Evolutionary conservation across 2,888 invertebrate species (phyloP).

Genomic region (Eupeodes latifasciatus): DNA sequence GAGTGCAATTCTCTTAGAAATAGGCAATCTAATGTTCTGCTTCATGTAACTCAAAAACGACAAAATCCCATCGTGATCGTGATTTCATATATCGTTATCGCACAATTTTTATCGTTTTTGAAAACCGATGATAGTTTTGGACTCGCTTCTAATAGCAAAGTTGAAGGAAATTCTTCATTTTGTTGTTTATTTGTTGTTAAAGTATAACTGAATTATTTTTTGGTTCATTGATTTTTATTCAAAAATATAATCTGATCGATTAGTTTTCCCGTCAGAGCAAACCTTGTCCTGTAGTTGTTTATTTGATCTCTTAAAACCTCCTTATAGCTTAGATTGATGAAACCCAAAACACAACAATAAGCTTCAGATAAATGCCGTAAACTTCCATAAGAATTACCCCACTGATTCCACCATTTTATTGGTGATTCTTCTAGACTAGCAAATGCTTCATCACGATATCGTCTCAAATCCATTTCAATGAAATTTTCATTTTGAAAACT

Average conservation of each 20-base stretch:
- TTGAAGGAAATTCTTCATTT: too few relatives aligned
- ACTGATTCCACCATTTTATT: constrained; percentile 82
- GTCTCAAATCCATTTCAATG: constrained; percentile 81
- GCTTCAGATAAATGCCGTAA: constrained; percentile 80
- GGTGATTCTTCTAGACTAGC: constrained; percentile 82
- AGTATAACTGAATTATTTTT: too few relatives aligned
- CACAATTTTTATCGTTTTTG: too few relatives aligned
- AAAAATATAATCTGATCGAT: constrained; percentile 82
- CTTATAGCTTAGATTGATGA: constrained; percentile 81
- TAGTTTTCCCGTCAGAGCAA: constrained; percentile 80
- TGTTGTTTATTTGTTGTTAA: too few relatives aligned
- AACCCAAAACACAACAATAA: constrained; percentile 82
- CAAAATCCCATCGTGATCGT: too few relatives aligned
- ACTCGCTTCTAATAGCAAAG: too few relatives aligned
- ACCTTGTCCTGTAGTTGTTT: constrained; percentile 80
- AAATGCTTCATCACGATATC: constrained; percentile 81
- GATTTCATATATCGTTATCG: too few relatives aligned
- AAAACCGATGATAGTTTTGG: too few relatives aligned
- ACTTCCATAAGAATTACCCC: constrained; percentile 81
- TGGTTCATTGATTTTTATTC: constrained; percentile 51
- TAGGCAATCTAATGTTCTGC: too few relatives aligned
- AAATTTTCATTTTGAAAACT: constrained; percentile 62
- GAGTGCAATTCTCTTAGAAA: too few relatives aligned
- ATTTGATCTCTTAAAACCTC: constrained; percentile 81
- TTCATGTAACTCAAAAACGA: too few relatives aligned